Evolutionary conservation across 35 echinoderm and acorn worm genomes (phyloP), one percentile per base, ranked within the genome.

Genomic region (Anneissia japonica): DNA sequence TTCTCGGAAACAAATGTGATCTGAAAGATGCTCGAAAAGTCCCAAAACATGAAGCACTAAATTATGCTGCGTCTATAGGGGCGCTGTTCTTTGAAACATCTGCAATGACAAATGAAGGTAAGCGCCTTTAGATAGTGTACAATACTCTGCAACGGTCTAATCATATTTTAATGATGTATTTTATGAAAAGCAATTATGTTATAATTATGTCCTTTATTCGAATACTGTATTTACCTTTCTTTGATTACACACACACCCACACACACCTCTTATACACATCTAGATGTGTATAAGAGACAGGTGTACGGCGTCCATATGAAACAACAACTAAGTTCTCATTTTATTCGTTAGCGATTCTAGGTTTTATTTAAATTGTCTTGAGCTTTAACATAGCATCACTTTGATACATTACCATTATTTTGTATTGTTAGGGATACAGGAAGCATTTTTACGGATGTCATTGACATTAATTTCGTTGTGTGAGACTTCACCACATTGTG

Each of bases 41-140:
- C n/a, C 74, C 85, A 43, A 36, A 82, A 16, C 91, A 97, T 11
- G 95, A 97, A 86, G 95, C 84, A 4, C 31, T 91, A 31, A 72
- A 88, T 31, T 97, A 93, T 76, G 95, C 95, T 23, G 91, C 88
- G 38, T 91, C 88, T 13, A 97, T 97, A 19, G 95, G 91, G 33
- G 95, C 95, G 16, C 76, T 97, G 16, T 97, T 97, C 85, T 97
- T 97, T 85, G 95, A 97, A 46, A 97, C 95, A 43, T 97, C 95
- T 32, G 95, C 95, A 34, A 77, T 97, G 2, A 86, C 76, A 82
- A 93, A 91, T 81, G 91, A 97, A 91, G 95, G 95, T 97, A 88
- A 85, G 38, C 14, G n/a, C n/a, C n/a, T n/a, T 75, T 36, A 10
- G 11, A 30, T 11, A 12, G 12, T 12, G 11, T 30, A 31, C 14